A percentile compares a stretch with the other conserved stretches of the same genome.
Conservation (phyloP, 2,888 invertebrate genomes). For the Saturnia japonica region DNA sequence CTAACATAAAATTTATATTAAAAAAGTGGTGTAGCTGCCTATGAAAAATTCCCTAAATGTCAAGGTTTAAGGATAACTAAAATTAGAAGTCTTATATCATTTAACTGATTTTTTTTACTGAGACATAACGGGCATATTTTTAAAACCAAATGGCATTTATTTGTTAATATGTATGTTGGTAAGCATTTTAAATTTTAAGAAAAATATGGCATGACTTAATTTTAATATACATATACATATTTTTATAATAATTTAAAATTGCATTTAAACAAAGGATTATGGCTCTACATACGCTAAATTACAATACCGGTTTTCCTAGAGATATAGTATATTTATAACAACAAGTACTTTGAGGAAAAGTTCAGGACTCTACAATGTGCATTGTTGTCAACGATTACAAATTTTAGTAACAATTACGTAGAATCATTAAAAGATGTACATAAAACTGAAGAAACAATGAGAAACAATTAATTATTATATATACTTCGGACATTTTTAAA, state of each 20-base stretch:
- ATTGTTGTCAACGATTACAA: neutral
- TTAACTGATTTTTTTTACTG: too few species aligned
- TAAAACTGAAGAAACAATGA: neutral
- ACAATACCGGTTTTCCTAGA: neutral
- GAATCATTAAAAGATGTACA: neutral
- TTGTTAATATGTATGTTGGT: neutral
- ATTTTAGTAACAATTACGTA: neutral
- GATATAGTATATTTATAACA: neutral
- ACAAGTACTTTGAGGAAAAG: neutral
- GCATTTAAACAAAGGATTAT: neutral
- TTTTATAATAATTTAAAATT: too few species aligned
- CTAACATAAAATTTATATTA: neutral
- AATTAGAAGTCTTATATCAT: neutral
- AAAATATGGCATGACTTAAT: neutral
- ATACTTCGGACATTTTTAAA: neutral
- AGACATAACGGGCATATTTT: neutral
- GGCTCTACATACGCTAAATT: neutral
- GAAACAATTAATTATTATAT: neutral
- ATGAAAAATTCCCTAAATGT: neutral
- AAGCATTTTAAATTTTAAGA: neutral
- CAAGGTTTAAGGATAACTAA: neutral
- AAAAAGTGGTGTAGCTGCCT: neutral
- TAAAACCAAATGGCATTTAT: neutral
- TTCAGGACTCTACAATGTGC: neutral
- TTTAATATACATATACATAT: too few species aligned